Evolutionary conservation across 1,140 invertebrate genomes (phyloP).

Genomic region (Trigoniulus corallinus): DNA sequence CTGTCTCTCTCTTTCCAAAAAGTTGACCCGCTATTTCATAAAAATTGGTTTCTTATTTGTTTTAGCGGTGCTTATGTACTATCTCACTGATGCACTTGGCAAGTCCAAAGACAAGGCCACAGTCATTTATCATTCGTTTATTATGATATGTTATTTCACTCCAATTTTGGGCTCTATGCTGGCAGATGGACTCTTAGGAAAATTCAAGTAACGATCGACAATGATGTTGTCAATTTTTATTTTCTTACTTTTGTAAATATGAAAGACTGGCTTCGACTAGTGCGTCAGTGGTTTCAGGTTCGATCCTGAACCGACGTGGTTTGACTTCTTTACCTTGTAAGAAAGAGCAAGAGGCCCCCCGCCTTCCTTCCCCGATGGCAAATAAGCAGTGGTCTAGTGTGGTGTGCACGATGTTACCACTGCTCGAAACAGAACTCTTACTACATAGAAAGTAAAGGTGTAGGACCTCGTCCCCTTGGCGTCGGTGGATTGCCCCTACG

Average conservation of each 20-base stretch:
- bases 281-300: too few relatives aligned
- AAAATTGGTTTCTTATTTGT: constrained; percentile 16
- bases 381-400: neutral
- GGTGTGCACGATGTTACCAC: too few relatives aligned
- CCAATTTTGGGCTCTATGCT: constrained; percentile 72
- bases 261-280: too few relatives aligned
- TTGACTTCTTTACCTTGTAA: neutral
- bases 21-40: too few relatives aligned
- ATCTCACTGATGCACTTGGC: constrained; percentile 46
- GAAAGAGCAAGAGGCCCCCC: too few relatives aligned
- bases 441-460: too few relatives aligned
- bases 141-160: constrained; percentile 69
- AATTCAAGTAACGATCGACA: constrained; percentile 42
- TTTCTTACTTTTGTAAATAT: neutral
- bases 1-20: too few relatives aligned
- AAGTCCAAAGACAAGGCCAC: constrained; percentile 49
- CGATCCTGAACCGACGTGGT: too few relatives aligned
- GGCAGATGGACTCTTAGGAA: constrained; percentile 71
- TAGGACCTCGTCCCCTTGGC: too few relatives aligned
- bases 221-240: neutral
- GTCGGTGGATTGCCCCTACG: too few relatives aligned
- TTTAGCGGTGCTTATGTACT: constrained; percentile 65
- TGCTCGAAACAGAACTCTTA: too few relatives aligned
- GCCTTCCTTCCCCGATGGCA: too few relatives aligned
- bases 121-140: constrained; percentile 65